Conservation (phyloP, 2,113 vertebrate genomes). For the Chaetops frenatus region DNA sequence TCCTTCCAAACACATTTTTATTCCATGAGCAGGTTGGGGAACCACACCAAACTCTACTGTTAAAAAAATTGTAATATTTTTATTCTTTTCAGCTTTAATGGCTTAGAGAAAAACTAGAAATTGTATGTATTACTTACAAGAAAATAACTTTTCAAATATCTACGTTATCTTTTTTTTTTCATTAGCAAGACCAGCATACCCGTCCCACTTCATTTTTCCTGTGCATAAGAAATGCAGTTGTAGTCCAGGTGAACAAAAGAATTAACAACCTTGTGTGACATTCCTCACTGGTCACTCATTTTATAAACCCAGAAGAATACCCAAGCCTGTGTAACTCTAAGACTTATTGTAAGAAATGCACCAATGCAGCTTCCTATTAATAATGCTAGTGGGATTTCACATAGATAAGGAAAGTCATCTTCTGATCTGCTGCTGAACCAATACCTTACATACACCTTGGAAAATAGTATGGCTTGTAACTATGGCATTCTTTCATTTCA, state of each 20-base stretch:
- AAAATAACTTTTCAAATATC: not conserved
- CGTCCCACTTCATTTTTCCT: not conserved
- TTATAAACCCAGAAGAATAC: not conserved
- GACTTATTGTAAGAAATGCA: not conserved
- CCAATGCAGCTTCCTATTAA: not conserved
- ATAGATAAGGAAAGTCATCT: not conserved
- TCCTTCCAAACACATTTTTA: conserved; percentile 6
- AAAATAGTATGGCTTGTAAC: not conserved
- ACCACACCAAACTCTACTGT: not conserved
- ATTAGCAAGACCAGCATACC: not conserved
- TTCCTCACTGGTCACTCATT: not conserved
- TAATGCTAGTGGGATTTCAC: not conserved
- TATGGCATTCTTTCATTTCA: not conserved
- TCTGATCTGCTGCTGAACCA: not conserved
- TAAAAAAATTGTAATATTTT: not conserved
- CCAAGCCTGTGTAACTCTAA: not conserved
- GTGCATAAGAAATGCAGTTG: not conserved
- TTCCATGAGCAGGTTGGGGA: not conserved
- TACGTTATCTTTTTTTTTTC: not conserved
- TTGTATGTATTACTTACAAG: not conserved
- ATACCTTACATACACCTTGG: not conserved
- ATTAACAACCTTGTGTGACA: not conserved
- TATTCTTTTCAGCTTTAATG: not conserved
- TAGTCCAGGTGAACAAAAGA: not conserved
- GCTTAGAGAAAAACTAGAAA: not conserved